These are phyloP conservation scores for Illadopsis cleaveri DNA, from an alignment of 2,113 vertebrate species.

Conservation along the genomic window DNA sequence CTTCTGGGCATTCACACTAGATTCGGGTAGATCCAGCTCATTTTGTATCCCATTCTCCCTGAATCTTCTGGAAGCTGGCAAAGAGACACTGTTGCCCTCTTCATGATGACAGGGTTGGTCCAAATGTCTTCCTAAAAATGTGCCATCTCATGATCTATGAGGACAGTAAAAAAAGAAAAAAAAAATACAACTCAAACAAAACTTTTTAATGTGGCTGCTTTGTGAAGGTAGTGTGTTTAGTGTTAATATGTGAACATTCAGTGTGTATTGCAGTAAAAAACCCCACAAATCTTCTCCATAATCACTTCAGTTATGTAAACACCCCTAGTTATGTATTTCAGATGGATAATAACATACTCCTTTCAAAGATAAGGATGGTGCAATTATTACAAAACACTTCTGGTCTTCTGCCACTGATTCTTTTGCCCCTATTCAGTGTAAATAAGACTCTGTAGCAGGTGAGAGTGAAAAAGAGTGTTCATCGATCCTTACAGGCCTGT, in stretches of 20 bases:
- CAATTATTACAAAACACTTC: background rate
- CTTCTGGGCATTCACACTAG: background rate
- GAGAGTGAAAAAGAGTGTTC: background rate
- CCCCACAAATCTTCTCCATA: fast-evolving
- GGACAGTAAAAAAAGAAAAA: background rate
- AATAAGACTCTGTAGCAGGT: background rate
- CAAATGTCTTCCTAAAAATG: background rate
- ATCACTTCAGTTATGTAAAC: background rate
- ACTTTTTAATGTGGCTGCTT: background rate
- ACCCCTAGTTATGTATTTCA: background rate
- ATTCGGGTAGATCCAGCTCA: background rate
- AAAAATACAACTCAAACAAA: background rate
- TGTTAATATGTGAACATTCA: background rate
- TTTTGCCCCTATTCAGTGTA: background rate
- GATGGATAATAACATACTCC: background rate
- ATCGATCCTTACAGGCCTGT: fast-evolving
- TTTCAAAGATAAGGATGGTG: background rate
- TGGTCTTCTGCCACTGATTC: background rate
- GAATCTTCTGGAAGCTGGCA: background rate
- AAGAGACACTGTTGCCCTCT: background rate
- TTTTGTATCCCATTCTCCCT: background rate
- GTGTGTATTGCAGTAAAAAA: background rate
- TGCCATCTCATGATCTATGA: background rate
- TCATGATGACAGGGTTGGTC: background rate
- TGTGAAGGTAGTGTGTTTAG: background rate